Evolutionary conservation across 2,113 vertebrate species (phyloP).

Genomic region (Columba janthina): DNA sequence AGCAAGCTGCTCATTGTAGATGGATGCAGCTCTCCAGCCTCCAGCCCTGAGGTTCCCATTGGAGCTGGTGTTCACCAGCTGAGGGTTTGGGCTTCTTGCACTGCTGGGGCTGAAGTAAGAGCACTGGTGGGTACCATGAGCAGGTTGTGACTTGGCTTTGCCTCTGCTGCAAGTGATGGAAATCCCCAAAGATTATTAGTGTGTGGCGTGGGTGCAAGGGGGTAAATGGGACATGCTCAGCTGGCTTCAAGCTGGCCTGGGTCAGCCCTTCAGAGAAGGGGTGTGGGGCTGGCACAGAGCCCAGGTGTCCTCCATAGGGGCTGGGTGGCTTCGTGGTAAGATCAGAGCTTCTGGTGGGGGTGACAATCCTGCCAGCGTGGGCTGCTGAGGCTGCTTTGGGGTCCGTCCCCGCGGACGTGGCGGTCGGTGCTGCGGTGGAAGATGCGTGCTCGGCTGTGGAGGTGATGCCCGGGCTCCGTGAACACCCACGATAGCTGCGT

Average conservation of each 20-base stretch:
- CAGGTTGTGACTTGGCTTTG: background rate
- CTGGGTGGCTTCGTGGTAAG: background rate
- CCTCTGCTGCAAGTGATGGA: background rate
- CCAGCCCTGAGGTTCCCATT: no score
- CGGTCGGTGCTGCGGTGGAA: background rate
- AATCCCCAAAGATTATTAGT: background rate
- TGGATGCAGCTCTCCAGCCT: background rate
- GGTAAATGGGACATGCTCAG: background rate
- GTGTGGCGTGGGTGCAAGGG: background rate
- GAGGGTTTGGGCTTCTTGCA: background rate
- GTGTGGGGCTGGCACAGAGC: background rate
- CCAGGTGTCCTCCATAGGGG: background rate
- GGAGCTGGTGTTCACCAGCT: background rate
- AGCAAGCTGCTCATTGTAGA: fast-evolving
- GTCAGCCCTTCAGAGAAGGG: background rate
- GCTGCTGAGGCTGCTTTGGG: background rate
- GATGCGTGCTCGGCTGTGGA: fast-evolving
- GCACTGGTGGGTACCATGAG: background rate
- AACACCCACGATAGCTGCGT: background rate
- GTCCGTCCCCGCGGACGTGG: fast-evolving
- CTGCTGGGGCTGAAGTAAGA: background rate
- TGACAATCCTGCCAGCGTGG: background rate
- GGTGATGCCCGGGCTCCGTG: background rate
- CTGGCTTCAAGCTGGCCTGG: background rate
- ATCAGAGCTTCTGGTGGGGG: no score